These are phyloP conservation scores for Sphyrna mokarran DNA, from an alignment of 2,113 vertebrate species.

Conservation along the genomic window DNA sequence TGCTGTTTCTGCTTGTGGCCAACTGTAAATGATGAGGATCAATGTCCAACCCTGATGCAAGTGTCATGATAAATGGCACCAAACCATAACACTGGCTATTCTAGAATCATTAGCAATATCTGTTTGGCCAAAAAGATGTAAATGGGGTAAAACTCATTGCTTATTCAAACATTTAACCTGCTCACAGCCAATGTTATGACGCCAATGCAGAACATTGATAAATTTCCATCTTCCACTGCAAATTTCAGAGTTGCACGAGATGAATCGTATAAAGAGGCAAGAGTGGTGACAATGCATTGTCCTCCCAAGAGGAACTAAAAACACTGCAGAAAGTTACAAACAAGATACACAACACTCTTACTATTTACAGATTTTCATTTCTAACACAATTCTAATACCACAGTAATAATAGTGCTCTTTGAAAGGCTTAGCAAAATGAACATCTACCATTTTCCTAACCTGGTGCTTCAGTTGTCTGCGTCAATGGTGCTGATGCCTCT, in stretches of 20 bases:
- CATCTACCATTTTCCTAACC: constrained; percentile 53
- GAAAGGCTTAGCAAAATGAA: neutral
- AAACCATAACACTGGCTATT: neutral
- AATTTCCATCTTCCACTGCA: neutral
- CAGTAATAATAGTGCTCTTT: too few species aligned
- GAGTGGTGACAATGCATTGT: neutral
- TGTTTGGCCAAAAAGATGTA: neutral
- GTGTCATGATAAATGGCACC: neutral
- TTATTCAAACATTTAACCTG: neutral
- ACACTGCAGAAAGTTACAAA: neutral
- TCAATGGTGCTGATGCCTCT: constrained; percentile 74
- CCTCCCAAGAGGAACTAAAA: neutral
- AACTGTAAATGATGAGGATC: neutral
- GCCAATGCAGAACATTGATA: neutral
- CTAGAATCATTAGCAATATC: neutral
- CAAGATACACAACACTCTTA: neutral
- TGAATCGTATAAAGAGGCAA: neutral
- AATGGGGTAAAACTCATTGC: neutral
- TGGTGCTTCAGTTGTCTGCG: constrained; percentile 75
- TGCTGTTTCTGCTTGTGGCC: neutral
- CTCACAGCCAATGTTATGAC: neutral
- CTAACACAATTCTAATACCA: neutral
- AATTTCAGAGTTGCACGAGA: neutral
- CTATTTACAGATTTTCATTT: neutral
- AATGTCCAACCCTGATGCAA: neutral